phyloP scores from a whole-genome alignment of 1,140 invertebrate species.

The Heliconius melpomene region DNA sequence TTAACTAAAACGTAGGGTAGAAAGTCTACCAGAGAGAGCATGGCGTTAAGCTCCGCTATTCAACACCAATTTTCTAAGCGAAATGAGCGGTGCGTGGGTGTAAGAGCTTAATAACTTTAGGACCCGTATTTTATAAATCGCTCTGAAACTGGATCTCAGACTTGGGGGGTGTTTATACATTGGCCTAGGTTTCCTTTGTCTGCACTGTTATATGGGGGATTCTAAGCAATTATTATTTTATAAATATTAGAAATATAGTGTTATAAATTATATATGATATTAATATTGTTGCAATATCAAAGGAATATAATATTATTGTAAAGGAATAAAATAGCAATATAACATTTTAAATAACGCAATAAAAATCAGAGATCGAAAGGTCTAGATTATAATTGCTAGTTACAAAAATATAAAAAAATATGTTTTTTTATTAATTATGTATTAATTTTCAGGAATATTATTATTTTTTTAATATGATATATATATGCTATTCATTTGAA shows the following conservation, averaged over 20 bases:
- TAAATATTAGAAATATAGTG: not conserved
- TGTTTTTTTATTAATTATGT: not conserved
- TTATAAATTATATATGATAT: not conserved
- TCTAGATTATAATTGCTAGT: not conserved
- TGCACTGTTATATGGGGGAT: too few relatives aligned
- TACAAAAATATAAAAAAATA: not conserved
- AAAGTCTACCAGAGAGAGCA: too few relatives aligned
- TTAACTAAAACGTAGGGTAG: too few relatives aligned
- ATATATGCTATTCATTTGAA: too few relatives aligned
- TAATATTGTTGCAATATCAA: not conserved
- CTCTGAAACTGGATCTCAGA: too few relatives aligned
- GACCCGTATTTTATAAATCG: too few relatives aligned
- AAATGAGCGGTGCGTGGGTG: too few relatives aligned
- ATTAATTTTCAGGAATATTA: not conserved
- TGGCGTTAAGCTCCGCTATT: too few relatives aligned
- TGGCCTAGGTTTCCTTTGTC: too few relatives aligned
- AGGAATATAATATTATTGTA: not conserved
- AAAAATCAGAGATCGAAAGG: slow-evolving; percentile 5
- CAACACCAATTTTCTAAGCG: too few relatives aligned
- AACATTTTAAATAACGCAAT: slow-evolving; percentile 1
- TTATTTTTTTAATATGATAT: not conserved
- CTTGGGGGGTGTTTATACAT: too few relatives aligned
- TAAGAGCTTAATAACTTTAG: too few relatives aligned
- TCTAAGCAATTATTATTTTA: not conserved
- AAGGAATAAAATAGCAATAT: not conserved